These are phyloP conservation scores for Myathropa florea DNA, from an alignment of 2,888 invertebrate genomes.

Conservation along the genomic window DNA sequence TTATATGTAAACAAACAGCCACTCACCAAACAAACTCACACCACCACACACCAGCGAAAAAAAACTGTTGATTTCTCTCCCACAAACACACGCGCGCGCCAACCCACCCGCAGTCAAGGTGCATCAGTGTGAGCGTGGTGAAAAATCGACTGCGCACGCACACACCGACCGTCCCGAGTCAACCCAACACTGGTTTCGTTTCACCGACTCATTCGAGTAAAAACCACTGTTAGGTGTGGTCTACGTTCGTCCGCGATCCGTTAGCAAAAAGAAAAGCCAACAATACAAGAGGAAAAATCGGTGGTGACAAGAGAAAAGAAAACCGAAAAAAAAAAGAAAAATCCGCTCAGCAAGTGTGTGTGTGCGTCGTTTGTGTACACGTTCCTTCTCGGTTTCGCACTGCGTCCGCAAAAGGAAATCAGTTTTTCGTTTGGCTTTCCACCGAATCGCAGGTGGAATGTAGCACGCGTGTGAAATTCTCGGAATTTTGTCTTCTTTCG, in stretches of 20 bases:
- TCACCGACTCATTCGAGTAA: constrained; percentile 67
- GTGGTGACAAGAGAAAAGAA: constrained; percentile 5
- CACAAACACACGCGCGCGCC: not conserved
- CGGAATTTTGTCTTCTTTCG: not conserved
- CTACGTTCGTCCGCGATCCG: constrained; percentile 51
- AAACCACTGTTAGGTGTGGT: constrained; percentile 45
- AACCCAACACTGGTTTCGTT: constrained; percentile 30
- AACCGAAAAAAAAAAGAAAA: constrained; percentile 24
- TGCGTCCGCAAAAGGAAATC: not conserved
- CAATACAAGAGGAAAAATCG: not conserved
- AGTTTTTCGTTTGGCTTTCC: not conserved
- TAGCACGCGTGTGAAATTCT: not conserved
- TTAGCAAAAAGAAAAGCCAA: constrained; percentile 11
- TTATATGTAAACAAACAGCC: constrained; percentile 55
- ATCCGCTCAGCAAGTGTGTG: constrained; percentile 7
- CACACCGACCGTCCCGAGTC: constrained; percentile 10
- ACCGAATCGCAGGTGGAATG: not conserved
- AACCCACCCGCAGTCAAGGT: not conserved
- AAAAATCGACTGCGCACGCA: constrained; percentile 45
- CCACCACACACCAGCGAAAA: not conserved
- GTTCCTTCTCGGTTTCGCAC: not conserved
- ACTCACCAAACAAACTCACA: constrained; percentile 23
- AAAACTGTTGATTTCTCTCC: constrained; percentile 64
- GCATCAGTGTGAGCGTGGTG: not conserved
- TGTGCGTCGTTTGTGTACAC: not conserved